A percentile compares a stretch with the other conserved stretches of the same genome.
phyloP scores from a whole-genome alignment of 2,797 vertebrate genomes.

The Eidolon dupreanum region DNA sequence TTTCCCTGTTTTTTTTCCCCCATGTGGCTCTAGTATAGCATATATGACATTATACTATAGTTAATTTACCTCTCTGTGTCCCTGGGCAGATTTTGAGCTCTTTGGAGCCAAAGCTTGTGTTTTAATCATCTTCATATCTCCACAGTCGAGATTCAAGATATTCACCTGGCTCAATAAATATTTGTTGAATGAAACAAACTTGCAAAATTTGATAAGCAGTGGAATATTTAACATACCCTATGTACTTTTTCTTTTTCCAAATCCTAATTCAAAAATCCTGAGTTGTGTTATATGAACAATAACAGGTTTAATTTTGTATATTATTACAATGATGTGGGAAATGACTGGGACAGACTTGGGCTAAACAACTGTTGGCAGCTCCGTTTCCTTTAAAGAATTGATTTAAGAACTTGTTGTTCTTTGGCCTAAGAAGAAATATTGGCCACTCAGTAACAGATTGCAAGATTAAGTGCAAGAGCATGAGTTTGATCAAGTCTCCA shows the following conservation, averaged over 20 bases:
- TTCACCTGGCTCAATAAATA: constrained; percentile 34
- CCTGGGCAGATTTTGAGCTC: not conserved
- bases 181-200: not conserved
- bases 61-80: not conserved
- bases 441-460: constrained; percentile 4
- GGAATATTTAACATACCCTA: not conserved
- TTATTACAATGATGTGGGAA: not conserved
- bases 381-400: constrained; percentile 39
- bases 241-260: not conserved
- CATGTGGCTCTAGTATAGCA: not conserved
- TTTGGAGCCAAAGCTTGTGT: not conserved
- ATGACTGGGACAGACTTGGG: not conserved
- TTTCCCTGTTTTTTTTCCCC: not conserved
- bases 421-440: constrained; percentile 28
- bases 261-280: constrained; percentile 13
- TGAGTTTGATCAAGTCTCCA: constrained; percentile 4
- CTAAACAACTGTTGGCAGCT: not conserved
- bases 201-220: not conserved
- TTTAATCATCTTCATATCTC: constrained; percentile 19
- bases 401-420: constrained; percentile 14
- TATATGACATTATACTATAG: not conserved
- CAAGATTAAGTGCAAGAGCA: not conserved
- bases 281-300: not conserved
- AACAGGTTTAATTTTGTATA: not conserved
- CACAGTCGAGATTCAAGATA: not conserved